A percentile compares a stretch with the other conserved stretches of the same genome.
phyloP scores from a whole-genome alignment of 2,113 vertebrate species.

The Marcusenius ussheri region DNA sequence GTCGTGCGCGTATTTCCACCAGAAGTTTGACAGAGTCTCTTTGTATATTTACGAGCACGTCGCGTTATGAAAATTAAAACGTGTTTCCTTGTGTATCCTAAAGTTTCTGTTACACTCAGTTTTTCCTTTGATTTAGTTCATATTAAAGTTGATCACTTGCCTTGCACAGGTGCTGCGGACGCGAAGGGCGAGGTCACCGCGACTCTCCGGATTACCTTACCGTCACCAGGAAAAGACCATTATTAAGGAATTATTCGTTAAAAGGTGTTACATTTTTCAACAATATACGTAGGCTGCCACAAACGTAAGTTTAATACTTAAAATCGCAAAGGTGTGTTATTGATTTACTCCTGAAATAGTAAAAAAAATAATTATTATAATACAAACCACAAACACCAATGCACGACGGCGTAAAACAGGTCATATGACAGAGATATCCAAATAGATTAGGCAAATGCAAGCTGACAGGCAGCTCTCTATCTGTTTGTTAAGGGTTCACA shows the following conservation, averaged over 20 bases:
- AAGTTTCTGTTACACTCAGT: neutral
- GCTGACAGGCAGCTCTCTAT: neutral
- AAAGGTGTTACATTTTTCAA: neutral
- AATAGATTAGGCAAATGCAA: neutral
- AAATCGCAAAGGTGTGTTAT: neutral
- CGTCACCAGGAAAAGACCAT: neutral
- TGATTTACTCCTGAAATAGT: neutral
- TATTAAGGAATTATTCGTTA: neutral
- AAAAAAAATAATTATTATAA: neutral
- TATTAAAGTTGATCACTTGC: neutral
- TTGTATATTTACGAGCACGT: neutral
- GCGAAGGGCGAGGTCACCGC: neutral
- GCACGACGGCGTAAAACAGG: neutral
- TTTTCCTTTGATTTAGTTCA: neutral
- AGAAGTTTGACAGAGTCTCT: neutral
- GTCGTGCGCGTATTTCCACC: neutral
- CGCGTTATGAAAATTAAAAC: neutral
- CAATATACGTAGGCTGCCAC: neutral
- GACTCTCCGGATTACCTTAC: neutral
- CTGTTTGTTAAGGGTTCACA: neutral
- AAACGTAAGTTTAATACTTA: neutral
- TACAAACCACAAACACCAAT: neutral
- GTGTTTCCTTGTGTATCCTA: neutral
- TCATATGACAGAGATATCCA: neutral
- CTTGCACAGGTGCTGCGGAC: neutral